phyloP scores from a whole-genome alignment of 1,140 invertebrate species.

The Kradibia gibbosae region DNA sequence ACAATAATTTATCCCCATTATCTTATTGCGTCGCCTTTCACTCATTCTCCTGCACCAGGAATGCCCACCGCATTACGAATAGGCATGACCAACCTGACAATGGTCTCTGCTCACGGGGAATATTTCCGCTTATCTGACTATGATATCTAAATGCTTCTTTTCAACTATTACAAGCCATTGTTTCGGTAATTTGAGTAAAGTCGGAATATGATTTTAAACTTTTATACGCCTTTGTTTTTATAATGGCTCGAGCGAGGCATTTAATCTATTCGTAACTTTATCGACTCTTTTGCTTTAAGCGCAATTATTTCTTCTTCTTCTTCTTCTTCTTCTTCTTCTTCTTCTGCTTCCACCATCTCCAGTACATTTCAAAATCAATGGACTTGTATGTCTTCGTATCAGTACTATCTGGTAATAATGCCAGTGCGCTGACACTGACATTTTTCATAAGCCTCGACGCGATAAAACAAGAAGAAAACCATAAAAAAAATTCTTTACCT shows the following conservation, averaged over 20 bases:
- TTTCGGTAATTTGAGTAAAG: conserved; percentile 9
- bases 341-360: too few relatives aligned
- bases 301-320: too few relatives aligned
- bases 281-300: too few relatives aligned
- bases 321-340: too few relatives aligned
- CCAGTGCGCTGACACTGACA: too few relatives aligned
- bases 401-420: too few relatives aligned
- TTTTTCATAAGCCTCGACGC: too few relatives aligned
- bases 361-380: too few relatives aligned
- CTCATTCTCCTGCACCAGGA: not conserved
- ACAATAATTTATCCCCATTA: conserved; percentile 49
- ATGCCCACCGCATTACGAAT: not conserved
- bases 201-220: not conserved
- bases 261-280: too few relatives aligned
- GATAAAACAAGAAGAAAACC: too few relatives aligned
- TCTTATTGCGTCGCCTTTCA: conserved; percentile 49
- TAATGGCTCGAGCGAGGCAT: not conserved
- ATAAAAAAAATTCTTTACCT: too few relatives aligned
- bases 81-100: conserved; percentile 33
- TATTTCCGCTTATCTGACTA: not conserved
- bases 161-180: conserved; percentile 8
- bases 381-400: too few relatives aligned
- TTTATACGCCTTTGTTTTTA: not conserved
- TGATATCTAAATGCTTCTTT: conserved; percentile 26
- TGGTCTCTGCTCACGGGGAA: conserved; percentile 17